A percentile compares a stretch with the other conserved stretches of the same genome.
Evolutionary conservation across 2,797 vertebrate species (phyloP).

Genomic region (Spondyliosoma cantharus): DNA sequence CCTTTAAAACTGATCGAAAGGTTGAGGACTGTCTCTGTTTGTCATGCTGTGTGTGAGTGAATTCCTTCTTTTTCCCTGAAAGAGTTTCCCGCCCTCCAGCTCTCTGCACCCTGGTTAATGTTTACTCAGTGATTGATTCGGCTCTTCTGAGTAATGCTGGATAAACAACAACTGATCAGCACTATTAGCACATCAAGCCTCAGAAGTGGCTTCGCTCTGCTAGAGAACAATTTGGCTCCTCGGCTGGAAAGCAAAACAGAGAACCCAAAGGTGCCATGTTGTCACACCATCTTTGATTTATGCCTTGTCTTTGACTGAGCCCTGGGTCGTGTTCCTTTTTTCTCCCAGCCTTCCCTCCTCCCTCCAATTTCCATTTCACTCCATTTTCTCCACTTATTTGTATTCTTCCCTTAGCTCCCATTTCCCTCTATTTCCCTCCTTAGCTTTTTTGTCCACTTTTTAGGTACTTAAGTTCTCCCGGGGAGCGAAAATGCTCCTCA

Average conservation of each 20-base stretch:
- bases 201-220: slow-evolving; percentile 39
- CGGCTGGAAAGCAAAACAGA: slow-evolving; percentile 61
- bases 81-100: slow-evolving; percentile 53
- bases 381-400: slow-evolving; percentile 41
- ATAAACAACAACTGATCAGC: slow-evolving; percentile 76
- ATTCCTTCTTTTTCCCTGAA: slow-evolving; percentile 60
- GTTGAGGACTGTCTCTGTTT: slow-evolving; percentile 45
- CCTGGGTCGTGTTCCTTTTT: slow-evolving; percentile 34
- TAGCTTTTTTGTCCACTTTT: slow-evolving; percentile 30
- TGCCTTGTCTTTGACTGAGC: slow-evolving; percentile 40
- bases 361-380: slow-evolving; percentile 42
- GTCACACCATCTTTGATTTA: slow-evolving; percentile 74
- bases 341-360: slow-evolving; percentile 15
- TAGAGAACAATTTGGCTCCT: slow-evolving; percentile 62
- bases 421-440: slow-evolving; percentile 7
- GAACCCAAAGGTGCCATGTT: slow-evolving; percentile 54
- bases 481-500: slow-evolving; percentile 52
- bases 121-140: slow-evolving; percentile 73
- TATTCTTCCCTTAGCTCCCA: slow-evolving; percentile 46
- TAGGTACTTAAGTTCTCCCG: slow-evolving; percentile 34
- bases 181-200: slow-evolving; percentile 66
- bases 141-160: slow-evolving; percentile 62
- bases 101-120: slow-evolving; percentile 68
- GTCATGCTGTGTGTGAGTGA: slow-evolving; percentile 41
- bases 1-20: slow-evolving; percentile 29